A percentile compares a stretch with the other conserved stretches of the same genome.
Conservation (phyloP, 2,113 vertebrate species). For the Nestor notabilis region DNA sequence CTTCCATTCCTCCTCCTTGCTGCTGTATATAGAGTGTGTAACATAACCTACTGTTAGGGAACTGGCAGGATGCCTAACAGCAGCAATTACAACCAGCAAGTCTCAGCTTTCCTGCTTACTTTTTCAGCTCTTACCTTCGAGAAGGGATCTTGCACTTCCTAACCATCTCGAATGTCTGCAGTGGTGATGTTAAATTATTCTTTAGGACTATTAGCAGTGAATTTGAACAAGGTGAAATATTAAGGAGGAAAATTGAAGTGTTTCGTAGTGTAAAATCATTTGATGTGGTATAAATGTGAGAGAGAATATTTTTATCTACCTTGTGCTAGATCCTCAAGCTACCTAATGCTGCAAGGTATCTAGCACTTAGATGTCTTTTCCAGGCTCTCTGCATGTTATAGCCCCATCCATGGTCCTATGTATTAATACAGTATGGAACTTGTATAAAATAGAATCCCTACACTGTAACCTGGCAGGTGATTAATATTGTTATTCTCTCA, state of each 20-base stretch:
- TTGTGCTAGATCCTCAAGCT: not conserved
- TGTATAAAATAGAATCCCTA: not conserved
- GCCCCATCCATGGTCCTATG: not conserved
- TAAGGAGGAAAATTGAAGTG: not conserved
- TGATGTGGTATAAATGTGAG: not conserved
- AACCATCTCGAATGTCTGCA: not conserved
- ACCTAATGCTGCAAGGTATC: not conserved
- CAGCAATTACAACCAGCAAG: not conserved
- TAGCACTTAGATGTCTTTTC: not conserved
- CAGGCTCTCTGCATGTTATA: not conserved
- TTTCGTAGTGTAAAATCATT: not conserved
- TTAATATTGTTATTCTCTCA: not conserved
- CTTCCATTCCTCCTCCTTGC: not conserved
- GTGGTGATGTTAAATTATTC: not conserved
- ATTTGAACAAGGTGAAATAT: not conserved
- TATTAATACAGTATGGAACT: not conserved
- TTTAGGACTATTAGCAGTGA: not conserved
- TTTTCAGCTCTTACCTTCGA: not conserved
- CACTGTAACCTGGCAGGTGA: not conserved
- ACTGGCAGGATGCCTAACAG: not conserved
- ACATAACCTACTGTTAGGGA: not conserved
- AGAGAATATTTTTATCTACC: not conserved
- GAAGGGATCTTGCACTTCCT: not conserved
- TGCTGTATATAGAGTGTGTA: not conserved
- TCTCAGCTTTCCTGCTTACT: not conserved